A percentile compares a stretch with the other conserved stretches of the same genome.
Conservation (phyloP, 2,113 vertebrate genomes). For the Crocuta crocuta region DNA sequence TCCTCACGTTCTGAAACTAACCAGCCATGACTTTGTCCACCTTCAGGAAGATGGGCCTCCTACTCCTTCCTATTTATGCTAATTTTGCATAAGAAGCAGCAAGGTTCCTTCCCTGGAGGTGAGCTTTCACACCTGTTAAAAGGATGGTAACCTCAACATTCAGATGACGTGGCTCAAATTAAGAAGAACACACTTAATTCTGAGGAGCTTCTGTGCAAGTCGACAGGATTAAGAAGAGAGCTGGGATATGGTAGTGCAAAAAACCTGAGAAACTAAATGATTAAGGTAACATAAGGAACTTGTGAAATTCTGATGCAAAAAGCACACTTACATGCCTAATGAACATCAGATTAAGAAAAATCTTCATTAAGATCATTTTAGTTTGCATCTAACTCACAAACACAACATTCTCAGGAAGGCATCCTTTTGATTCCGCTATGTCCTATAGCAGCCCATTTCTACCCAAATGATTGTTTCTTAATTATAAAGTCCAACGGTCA, state of each 20-base stretch:
- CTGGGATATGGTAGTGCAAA: not conserved
- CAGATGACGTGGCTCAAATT: not conserved
- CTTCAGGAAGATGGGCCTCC: not conserved
- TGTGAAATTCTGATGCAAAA: constrained; percentile 2
- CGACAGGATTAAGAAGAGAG: not conserved
- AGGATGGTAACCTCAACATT: rapidly evolving
- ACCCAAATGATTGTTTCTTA: constrained; percentile 57
- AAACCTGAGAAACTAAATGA: not conserved
- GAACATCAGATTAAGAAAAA: constrained; percentile 75
- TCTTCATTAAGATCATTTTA: constrained; percentile 69
- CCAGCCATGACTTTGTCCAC: not conserved
- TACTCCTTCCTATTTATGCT: not conserved
- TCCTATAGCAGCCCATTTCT: constrained; percentile 64
- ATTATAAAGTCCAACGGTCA: constrained; percentile 57
- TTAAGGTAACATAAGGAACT: not conserved
- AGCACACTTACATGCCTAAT: constrained; percentile 38
- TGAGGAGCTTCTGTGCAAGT: not conserved
- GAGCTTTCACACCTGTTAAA: not conserved
- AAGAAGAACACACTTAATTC: not conserved
- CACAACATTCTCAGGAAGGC: constrained; percentile 62
- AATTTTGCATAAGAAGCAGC: not conserved
- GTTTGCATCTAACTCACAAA: constrained; percentile 71
- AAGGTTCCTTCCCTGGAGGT: not conserved
- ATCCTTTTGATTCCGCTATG: constrained; percentile 33
- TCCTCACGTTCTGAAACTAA: not conserved